These are phyloP conservation scores for Pardalotus punctatus DNA, from an alignment of 2,113 vertebrate genomes.

Conservation along the genomic window DNA sequence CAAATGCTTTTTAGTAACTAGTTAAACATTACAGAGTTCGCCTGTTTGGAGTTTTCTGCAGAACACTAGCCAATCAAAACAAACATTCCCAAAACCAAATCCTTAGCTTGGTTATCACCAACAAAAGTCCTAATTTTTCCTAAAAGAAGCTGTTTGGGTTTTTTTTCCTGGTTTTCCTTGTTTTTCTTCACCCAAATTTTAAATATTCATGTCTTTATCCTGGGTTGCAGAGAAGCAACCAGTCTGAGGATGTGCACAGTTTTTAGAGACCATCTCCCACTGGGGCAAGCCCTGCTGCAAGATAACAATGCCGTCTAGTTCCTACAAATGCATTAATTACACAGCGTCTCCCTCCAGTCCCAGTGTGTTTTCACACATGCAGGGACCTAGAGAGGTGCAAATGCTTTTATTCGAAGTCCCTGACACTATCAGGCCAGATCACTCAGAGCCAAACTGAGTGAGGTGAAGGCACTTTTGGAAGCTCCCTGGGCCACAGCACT, in stretches of 20 bases:
- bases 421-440: background rate
- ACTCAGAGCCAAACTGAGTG: background rate
- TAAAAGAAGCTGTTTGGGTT: fast-evolving
- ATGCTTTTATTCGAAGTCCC: background rate
- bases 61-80: background rate
- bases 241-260: background rate
- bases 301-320: background rate
- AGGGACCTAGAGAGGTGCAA: background rate
- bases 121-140: background rate
- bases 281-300: background rate
- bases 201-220: background rate
- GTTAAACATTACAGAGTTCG: background rate
- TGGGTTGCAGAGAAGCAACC: background rate
- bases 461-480: background rate
- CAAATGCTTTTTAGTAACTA: background rate
- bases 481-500: background rate
- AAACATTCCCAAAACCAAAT: background rate
- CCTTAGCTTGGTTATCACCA: background rate
- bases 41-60: background rate
- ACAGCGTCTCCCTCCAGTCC: background rate
- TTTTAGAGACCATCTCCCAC: background rate
- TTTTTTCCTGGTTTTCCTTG: background rate
- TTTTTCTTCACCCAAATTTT: background rate
- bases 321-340: background rate
- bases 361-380: background rate